phyloP scores from a whole-genome alignment of 2,888 invertebrate genomes.

The Chrysolina oricalcia region DNA sequence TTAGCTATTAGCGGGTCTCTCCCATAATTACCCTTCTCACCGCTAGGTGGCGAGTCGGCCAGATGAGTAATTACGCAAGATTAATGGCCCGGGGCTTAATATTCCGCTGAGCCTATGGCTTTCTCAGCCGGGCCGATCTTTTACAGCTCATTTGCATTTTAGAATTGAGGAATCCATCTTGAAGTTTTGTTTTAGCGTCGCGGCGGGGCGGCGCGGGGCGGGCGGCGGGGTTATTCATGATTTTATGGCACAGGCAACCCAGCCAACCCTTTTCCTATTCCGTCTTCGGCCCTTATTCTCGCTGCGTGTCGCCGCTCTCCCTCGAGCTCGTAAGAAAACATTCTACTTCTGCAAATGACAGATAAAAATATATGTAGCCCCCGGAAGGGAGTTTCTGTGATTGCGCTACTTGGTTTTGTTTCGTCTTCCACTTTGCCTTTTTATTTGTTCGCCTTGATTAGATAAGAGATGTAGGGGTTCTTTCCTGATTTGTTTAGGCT shows the following conservation, averaged over 20 bases:
- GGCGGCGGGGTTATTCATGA: conserved; percentile 63
- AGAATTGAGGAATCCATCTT: conserved; percentile 70
- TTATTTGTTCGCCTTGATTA: conserved; percentile 44
- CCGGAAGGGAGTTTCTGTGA: conserved; percentile 31
- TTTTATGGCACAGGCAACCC: conserved; percentile 22
- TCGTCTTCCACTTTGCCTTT: conserved; percentile 45
- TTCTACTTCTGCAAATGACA: conserved; percentile 48
- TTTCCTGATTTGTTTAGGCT: conserved; percentile 23
- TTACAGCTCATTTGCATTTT: conserved; percentile 72
- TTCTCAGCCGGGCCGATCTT: conserved; percentile 68
- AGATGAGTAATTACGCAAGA: conserved; percentile 59
- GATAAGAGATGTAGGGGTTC: conserved; percentile 34
- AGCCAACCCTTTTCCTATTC: conserved; percentile 53
- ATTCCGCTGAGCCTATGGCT: conserved; percentile 58
- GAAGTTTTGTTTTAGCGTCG: conserved; percentile 65
- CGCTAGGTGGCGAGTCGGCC: conserved; percentile 39
- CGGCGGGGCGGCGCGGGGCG: neutral
- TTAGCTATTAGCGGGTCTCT: conserved; percentile 51
- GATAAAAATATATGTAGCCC: conserved; percentile 47
- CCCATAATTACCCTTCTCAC: conserved; percentile 32
- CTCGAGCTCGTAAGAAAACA: conserved; percentile 42
- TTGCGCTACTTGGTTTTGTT: conserved; percentile 45
- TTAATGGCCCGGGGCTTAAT: conserved; percentile 62
- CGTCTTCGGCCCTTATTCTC: conserved; percentile 39
- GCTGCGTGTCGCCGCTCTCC: conserved; percentile 21